These are phyloP conservation scores for Cynopterus brachyotis DNA, from an alignment of 2,113 vertebrate genomes.

Conservation along the genomic window DNA sequence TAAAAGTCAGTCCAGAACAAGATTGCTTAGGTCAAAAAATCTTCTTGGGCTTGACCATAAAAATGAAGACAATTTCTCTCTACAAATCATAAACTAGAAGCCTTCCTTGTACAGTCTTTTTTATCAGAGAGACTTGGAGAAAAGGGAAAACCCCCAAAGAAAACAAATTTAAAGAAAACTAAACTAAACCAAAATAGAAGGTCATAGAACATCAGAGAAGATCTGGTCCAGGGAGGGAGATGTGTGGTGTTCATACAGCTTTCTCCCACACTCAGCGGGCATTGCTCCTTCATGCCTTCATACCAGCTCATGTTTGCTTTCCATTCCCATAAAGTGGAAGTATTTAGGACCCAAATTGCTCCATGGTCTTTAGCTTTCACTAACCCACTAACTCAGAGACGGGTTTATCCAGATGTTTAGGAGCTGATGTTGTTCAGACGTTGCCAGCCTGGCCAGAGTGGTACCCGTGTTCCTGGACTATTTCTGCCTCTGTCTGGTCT, in stretches of 20 bases:
- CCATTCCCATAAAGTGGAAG: not conserved
- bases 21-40: not conserved
- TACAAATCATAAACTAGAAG: not conserved
- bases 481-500: not conserved
- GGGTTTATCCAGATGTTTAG: not conserved
- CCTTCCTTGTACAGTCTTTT: not conserved
- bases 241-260: rapidly evolving
- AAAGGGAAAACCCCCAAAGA: not conserved
- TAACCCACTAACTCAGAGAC: not conserved
- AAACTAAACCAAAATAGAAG: not conserved
- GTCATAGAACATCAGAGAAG: not conserved
- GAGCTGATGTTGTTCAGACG: not conserved
- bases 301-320: not conserved
- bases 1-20: not conserved
- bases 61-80: not conserved
- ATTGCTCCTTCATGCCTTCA: not conserved
- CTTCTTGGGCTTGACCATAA: not conserved
- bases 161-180: not conserved
- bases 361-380: not conserved
- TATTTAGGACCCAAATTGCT: not conserved
- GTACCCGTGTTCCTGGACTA: not conserved
- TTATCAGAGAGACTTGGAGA: not conserved
- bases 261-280: rapidly evolving
- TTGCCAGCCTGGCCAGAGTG: not conserved
- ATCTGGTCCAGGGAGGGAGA: not conserved